Evolutionary conservation across 1,140 invertebrate genomes (phyloP), one percentile per base, ranked within the genome.

Genomic region (Teleogryllus occipitalis): DNA sequence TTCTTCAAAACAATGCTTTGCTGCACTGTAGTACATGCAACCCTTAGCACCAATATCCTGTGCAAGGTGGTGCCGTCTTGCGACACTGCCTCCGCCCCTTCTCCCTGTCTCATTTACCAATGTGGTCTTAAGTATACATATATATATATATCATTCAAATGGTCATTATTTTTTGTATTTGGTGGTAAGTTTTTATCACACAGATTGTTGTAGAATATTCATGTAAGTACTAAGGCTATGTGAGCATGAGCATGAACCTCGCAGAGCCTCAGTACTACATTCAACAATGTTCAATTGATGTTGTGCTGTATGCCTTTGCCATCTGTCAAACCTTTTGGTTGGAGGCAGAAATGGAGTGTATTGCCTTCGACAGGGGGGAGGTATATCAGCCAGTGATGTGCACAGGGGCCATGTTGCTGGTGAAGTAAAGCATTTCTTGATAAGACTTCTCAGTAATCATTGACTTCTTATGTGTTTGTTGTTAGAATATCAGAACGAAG

Each of bases 21-120:
- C 80, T 81, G 78, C 80, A 81, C 80, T 74, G 80, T 81, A 81
- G 80, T 48, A 54, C n/a, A 49, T 77, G 76, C 76, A 77, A 77
- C 76, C 10, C 76, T 47, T 77, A 77, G 76, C 54, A 65, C 54
- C 54, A 65, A 65, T 18, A 65, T 65, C 54, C 54, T 18, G 18
- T 14, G 54, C 10, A 65, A 14, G 54, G 54, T 39, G 27, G 10
- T 65, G 54, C 54, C 54, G 54, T 39, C 54, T 65, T 65, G 54
- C 54, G 54, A 18, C 54, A 65, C 54, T 18, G 10, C 54, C 54
- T 65, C 54, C 10, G 48, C 47, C 75, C 76, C 21, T 48, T 54
- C 21, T 21, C 76, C 76, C 21, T 77, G 47, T 77, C 47, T 48
- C 74, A 75, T 75, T 54, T 12, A 48, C 18, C 22, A 7, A 48